Evolutionary conservation across 2,888 invertebrate species (phyloP).

Genomic region (Volucella bombylans): DNA sequence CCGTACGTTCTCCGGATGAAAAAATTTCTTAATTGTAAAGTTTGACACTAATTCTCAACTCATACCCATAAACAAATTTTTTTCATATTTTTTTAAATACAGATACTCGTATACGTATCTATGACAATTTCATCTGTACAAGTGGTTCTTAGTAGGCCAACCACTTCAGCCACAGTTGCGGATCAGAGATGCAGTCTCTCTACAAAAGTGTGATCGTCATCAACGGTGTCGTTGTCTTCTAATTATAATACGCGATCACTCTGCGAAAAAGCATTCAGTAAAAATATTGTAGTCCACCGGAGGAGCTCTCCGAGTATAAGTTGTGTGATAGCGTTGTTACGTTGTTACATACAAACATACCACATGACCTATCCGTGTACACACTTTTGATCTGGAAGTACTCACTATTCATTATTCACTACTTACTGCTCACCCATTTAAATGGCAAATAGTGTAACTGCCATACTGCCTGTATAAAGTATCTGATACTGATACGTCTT

Average conservation of each 20-base stretch:
- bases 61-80: background rate
- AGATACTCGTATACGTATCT: background rate
- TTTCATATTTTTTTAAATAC: background rate
- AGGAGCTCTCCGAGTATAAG: background rate
- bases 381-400: background rate
- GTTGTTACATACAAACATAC: background rate
- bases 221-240: slow-evolving; percentile 62
- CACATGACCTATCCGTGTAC: background rate
- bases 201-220: slow-evolving; percentile 33
- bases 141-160: slow-evolving; percentile 60
- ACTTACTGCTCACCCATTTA: slow-evolving; percentile 9
- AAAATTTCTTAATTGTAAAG: slow-evolving; percentile 19
- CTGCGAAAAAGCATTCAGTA: slow-evolving; percentile 31
- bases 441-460: slow-evolving; percentile 25
- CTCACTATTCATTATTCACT: too few species aligned
- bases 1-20: background rate
- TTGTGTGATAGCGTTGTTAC: background rate
- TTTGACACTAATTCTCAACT: slow-evolving; percentile 22
- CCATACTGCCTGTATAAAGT: background rate
- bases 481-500: slow-evolving; percentile 1
- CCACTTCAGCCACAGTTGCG: slow-evolving; percentile 38
- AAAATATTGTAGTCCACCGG: slow-evolving; percentile 11
- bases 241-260: slow-evolving; percentile 47
- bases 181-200: slow-evolving; percentile 53
- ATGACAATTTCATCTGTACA: slow-evolving; percentile 20